Evolutionary conservation across 2,888 invertebrate genomes (phyloP).

Genomic region (Aporophyla nigra): DNA sequence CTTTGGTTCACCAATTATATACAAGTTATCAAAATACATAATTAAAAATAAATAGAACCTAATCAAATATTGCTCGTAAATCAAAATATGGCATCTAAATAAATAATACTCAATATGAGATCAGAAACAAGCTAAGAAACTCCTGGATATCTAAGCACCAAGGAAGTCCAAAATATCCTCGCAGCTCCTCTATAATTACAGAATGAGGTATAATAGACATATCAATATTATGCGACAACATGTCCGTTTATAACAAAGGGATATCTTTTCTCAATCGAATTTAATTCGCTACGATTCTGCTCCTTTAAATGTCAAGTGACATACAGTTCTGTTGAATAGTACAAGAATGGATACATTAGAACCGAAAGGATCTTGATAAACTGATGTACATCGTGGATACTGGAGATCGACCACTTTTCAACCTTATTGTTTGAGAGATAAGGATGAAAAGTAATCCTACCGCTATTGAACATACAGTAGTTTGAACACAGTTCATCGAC

Average conservation of each 20-base stretch:
- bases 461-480: neutral
- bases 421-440: no score
- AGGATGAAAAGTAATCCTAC: no score
- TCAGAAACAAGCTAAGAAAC: conserved; percentile 87
- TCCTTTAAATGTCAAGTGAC: conserved; percentile 7
- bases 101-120: conserved; percentile 91
- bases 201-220: conserved; percentile 44
- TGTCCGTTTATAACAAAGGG: conserved; percentile 46
- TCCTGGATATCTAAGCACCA: conserved; percentile 81
- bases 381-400: no score
- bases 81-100: conserved; percentile 90
- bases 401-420: no score
- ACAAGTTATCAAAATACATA: conserved; percentile 80
- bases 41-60: conserved; percentile 82
- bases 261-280: conserved; percentile 52
- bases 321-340: neutral
- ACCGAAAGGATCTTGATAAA: neutral
- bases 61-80: conserved; percentile 84
- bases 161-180: conserved; percentile 72
- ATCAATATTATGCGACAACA: conserved; percentile 34
- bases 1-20: conserved; percentile 89
- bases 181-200: conserved; percentile 45
- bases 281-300: conserved; percentile 31
- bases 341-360: conserved; percentile 10
- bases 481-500: conserved; percentile 7